Evolutionary conservation across 2,113 vertebrate genomes (phyloP).

Genomic region (Pampusana beccarii): DNA sequence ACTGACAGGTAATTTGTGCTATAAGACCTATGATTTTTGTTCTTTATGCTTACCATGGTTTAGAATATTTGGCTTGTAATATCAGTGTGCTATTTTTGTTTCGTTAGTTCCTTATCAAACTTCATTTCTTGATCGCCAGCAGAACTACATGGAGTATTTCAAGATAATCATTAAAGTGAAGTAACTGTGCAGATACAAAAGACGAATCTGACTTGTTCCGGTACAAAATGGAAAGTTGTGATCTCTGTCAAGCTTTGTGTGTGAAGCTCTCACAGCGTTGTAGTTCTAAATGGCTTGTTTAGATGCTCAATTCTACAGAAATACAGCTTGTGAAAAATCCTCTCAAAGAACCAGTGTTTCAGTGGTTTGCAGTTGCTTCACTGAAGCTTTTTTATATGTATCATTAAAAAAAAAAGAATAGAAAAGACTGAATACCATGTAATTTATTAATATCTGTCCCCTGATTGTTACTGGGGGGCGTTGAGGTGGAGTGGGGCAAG

Average conservation of each 20-base stretch:
- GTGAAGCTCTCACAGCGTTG: neutral
- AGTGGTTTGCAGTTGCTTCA: neutral
- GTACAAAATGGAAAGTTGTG: neutral
- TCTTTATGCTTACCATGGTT: neutral
- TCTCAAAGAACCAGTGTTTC: neutral
- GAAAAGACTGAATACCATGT: rapidly evolving
- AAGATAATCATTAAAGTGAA: neutral
- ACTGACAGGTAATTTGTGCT: neutral
- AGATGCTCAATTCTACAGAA: neutral
- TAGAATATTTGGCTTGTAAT: neutral
- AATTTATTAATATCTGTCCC: neutral
- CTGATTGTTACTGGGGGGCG: neutral
- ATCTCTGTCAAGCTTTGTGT: neutral
- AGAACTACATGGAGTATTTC: neutral
- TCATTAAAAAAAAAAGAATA: neutral
- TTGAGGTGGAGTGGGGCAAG: neutral
- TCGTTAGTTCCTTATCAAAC: neutral
- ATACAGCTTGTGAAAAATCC: neutral
- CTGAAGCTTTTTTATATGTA: neutral
- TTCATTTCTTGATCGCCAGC: neutral
- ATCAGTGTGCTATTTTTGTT: neutral
- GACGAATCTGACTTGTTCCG: neutral
- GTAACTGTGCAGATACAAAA: neutral
- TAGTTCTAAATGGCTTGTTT: neutral
- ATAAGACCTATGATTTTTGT: neutral